phyloP scores from a whole-genome alignment of 2,888 invertebrate species.

The Anagyrus pseudococci region DNA sequence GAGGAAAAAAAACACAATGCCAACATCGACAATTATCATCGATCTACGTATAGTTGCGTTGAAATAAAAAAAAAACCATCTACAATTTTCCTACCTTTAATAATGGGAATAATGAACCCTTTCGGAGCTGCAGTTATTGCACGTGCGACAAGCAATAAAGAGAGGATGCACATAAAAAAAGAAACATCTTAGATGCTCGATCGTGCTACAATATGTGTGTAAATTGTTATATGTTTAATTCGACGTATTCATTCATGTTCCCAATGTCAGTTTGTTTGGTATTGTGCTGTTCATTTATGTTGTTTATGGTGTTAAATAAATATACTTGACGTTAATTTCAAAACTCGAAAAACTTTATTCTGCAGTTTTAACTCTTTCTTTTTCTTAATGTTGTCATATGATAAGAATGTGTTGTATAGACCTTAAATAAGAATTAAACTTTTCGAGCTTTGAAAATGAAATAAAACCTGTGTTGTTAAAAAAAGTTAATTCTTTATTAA shows the following conservation, averaged over 20 bases:
- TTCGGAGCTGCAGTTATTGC: slow-evolving; percentile 52
- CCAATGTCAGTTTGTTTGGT: slow-evolving; percentile 13
- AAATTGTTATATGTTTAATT: background rate
- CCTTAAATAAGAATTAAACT: no score
- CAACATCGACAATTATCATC: slow-evolving; percentile 5
- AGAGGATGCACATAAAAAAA: slow-evolving; percentile 55
- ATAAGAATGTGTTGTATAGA: no score
- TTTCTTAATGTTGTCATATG: no score
- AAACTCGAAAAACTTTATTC: no score
- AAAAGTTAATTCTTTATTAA: no score
- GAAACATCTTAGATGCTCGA: slow-evolving; percentile 31
- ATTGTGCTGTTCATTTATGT: background rate
- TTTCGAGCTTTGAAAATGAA: no score
- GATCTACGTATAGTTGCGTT: slow-evolving; percentile 19
- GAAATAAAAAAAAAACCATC: slow-evolving; percentile 25
- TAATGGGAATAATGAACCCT: slow-evolving; percentile 61
- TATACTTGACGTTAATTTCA: no score
- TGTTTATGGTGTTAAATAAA: background rate
- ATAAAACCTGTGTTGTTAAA: no score
- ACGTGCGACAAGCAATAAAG: slow-evolving; percentile 58
- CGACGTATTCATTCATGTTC: background rate
- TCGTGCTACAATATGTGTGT: slow-evolving; percentile 42
- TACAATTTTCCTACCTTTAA: slow-evolving; percentile 59
- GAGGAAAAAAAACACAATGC: background rate
- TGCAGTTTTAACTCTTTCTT: no score